Base-by-base conservation (phyloP, 2,797 vertebrate genomes). In the Hippoglossus hippoglossus region DNA sequence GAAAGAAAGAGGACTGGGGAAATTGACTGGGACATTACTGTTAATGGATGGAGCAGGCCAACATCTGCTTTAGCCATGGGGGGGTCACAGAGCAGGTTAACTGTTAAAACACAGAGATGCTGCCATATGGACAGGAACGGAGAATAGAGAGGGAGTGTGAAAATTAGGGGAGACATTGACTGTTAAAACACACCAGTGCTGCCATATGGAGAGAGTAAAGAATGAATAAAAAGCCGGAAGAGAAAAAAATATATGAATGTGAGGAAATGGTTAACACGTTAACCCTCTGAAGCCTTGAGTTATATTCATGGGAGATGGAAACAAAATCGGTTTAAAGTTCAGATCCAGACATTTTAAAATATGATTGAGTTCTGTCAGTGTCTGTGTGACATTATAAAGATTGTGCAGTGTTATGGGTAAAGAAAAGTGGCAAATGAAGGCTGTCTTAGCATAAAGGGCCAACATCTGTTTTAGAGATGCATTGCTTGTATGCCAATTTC, bases 11-110 rank as follows among this genome's bases (percentile, higher is more conserved):
- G 21, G 25, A 24, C 10, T 51, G 46, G 55, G 28, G 62, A 69
- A 22, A 22, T 39, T 4, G 36, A 39, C 55, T 77, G 58, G 34
- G 56, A 39, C 46, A 24, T 82, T 67, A 39, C 19, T 73, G 52
- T 64, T 84, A 81, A 87, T 87, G 76, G 52, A 53, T 34, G 59
- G 36, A 90, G 77, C 82, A 79, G 87, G 21, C 63, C 22, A 46
- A 80, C 81, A 75, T 84, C 81, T 76, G 80, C 73, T 83, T 71
- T 52, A 61, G 59, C 67, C 46, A 67, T 71, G 64, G 64, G 62
- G 47, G 24, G 34, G 51, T 58, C 67, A 63, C 55, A 52, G 60
- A 60, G 41, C 69, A 73, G 75, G 77, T 71, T 86, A 71, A 65
- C 63, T 53, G 53, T 46, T 69, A 68, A 77, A 84, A 77, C 67